phyloP scores from a whole-genome alignment of 2,888 invertebrate genomes.

The Cerceris rybyensis region DNA sequence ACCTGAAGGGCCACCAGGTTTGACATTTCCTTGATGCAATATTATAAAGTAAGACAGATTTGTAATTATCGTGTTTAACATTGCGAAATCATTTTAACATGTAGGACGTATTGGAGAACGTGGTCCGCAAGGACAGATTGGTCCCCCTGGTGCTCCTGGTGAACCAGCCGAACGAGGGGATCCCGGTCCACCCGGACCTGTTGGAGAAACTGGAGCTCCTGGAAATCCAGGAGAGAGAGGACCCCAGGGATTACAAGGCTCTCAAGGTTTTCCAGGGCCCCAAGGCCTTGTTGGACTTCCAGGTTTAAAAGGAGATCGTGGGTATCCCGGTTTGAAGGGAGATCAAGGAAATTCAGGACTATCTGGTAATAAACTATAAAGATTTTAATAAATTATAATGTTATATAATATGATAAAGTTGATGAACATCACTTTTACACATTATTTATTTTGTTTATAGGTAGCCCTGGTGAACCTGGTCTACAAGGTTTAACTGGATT shows the following conservation, averaged over 20 bases:
- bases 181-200: slow-evolving; percentile 87
- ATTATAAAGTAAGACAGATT: not conserved
- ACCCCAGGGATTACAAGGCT: slow-evolving; percentile 87
- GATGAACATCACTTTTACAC: not conserved
- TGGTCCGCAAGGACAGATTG: slow-evolving; percentile 89
- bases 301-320: slow-evolving; percentile 89
- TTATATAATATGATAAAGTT: not conserved
- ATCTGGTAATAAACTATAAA: slow-evolving; percentile 83
- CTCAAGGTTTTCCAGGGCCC: slow-evolving; percentile 87
- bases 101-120: slow-evolving; percentile 88
- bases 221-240: slow-evolving; percentile 91
- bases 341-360: slow-evolving; percentile 88
- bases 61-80: not conserved
- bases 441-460: slow-evolving; percentile 74
- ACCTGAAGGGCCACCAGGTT: slow-evolving; percentile 90
- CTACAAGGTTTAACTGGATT: slow-evolving; percentile 85
- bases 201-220: slow-evolving; percentile 88
- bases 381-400: too few relatives aligned
- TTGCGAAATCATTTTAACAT: slow-evolving; percentile 9
- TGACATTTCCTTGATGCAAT: not conserved
- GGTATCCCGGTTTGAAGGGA: slow-evolving; percentile 88
- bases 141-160: slow-evolving; percentile 90
- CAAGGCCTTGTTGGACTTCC: slow-evolving; percentile 87
- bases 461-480: slow-evolving; percentile 86
- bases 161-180: slow-evolving; percentile 92